Evolutionary conservation across 2,797 vertebrate species (phyloP).

Genomic region (Bradypodion ventrale): DNA sequence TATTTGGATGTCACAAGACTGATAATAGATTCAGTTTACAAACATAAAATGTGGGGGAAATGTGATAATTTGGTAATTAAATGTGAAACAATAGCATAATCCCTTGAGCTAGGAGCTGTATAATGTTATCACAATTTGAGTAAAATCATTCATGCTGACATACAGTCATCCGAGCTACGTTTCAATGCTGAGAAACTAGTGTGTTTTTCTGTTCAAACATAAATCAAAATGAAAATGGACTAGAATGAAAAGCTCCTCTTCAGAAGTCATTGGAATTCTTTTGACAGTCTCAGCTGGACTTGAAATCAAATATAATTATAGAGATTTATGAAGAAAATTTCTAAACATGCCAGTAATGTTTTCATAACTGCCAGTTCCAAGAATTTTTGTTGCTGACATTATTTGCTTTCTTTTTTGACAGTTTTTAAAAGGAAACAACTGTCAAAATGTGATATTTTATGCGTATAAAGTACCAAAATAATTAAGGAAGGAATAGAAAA

Average conservation of each 20-base stretch:
- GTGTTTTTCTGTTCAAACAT: constrained; percentile 37
- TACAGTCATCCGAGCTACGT: constrained; percentile 19
- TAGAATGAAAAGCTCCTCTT: not conserved
- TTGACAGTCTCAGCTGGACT: not conserved
- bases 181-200: constrained; percentile 34
- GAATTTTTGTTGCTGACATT: not conserved
- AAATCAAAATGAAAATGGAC: constrained; percentile 13
- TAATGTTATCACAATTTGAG: constrained; percentile 44
- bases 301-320: not conserved
- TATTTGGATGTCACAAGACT: constrained; percentile 48
- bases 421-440: not conserved
- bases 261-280: not conserved
- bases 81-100: constrained; percentile 57
- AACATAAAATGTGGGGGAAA: constrained; percentile 54
- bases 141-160: constrained; percentile 47
- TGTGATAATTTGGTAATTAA: constrained; percentile 68
- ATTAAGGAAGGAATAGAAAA: no score
- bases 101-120: constrained; percentile 24
- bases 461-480: no score
- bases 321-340: not conserved
- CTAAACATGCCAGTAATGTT: not conserved
- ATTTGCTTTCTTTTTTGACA: not conserved
- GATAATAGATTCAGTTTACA: constrained; percentile 58
- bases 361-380: not conserved
- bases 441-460: no score